Evolutionary conservation across 2,888 invertebrate species (phyloP).

Genomic region (Hololepta plana): DNA sequence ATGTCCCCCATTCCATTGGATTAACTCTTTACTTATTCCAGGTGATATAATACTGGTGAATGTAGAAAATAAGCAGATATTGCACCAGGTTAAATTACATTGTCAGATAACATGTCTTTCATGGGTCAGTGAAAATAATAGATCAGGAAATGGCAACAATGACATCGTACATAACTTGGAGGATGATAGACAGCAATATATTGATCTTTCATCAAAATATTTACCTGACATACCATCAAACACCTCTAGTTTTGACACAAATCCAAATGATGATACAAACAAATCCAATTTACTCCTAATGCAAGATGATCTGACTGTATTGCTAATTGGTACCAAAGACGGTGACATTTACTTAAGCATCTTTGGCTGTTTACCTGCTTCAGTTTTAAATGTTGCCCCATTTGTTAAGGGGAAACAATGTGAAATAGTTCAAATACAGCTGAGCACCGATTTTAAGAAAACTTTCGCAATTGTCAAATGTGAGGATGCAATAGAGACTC

Average conservation of each 20-base stretch:
- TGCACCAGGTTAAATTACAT: constrained; percentile 43
- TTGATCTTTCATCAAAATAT: no score
- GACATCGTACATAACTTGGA: no score
- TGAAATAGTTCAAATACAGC: constrained; percentile 41
- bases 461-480: constrained; percentile 46
- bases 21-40: constrained; percentile 14
- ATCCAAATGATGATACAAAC: constrained; percentile 31
- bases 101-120: constrained; percentile 52
- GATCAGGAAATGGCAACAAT: constrained; percentile 6
- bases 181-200: no score
- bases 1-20: not conserved
- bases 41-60: constrained; percentile 58
- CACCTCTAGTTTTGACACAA: no score
- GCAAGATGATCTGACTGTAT: constrained; percentile 47
- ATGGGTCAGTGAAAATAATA: constrained; percentile 31
- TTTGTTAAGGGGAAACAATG: constrained; percentile 34
- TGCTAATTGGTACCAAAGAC: constrained; percentile 60
- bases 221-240: constrained; percentile 35
- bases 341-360: constrained; percentile 60
- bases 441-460: constrained; percentile 52
- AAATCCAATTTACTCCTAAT: constrained; percentile 41
- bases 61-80: constrained; percentile 68
- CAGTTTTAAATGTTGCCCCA: constrained; percentile 41
- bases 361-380: constrained; percentile 72
- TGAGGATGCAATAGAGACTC: constrained; percentile 29